Evolutionary conservation across 2,113 vertebrate genomes (phyloP).

Genomic region (Rissa tridactyla): DNA sequence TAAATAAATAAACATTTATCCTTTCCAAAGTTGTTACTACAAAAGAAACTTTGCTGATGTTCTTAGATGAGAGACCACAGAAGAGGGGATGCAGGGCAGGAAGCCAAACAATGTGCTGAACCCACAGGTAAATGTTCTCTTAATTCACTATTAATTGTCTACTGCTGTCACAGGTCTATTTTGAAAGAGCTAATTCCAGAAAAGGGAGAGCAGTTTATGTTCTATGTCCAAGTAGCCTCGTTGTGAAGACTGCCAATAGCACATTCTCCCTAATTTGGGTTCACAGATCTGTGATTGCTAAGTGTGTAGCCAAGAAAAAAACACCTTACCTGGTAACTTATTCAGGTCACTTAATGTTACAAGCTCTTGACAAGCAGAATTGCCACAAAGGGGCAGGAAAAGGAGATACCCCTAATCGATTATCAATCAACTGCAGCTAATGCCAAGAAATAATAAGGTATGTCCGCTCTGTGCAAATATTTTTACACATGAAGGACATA

Average conservation of each 20-base stretch:
- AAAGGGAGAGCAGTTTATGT: neutral
- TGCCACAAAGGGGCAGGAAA: neutral
- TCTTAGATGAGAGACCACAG: neutral
- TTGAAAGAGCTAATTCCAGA: neutral
- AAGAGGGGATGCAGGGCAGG: neutral
- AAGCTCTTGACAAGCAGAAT: neutral
- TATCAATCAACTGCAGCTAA: neutral
- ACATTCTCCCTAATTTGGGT: neutral
- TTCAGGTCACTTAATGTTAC: neutral
- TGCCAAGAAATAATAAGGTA: neutral
- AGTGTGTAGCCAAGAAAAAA: neutral
- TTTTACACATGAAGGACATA: neutral
- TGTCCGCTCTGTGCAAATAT: neutral
- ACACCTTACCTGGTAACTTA: neutral
- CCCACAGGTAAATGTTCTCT: neutral
- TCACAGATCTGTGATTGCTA: neutral
- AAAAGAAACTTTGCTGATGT: neutral
- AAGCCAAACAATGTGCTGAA: neutral
- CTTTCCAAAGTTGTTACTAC: neutral
- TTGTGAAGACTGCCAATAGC: neutral
- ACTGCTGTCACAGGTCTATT: neutral
- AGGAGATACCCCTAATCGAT: neutral
- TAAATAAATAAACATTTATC: neutral
- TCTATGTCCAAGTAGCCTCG: neutral
- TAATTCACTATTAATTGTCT: neutral